Base-by-base conservation (phyloP, 2,797 vertebrate genomes). In the Apogon talboti region DNA sequence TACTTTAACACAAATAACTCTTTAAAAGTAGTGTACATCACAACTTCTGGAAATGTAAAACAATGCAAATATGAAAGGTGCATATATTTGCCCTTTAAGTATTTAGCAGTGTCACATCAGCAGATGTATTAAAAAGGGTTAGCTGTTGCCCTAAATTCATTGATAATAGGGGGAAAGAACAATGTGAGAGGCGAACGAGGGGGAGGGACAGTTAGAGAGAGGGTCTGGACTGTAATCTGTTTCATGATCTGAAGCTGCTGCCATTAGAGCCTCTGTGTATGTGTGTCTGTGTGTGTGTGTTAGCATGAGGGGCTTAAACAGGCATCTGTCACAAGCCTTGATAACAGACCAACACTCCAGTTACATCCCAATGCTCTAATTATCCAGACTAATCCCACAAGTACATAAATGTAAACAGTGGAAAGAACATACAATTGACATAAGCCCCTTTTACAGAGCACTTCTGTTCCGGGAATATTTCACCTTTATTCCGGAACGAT, bases 321-420 rank as follows among this genome's bases (percentile, higher is more conserved):
- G 76, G 75, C 87, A 86, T 87, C 85, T 87, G 87, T 38, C 81
- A 70, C 76, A 52, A 64, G 74, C 76, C 76, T 74, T 71, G 66
- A 85, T 74, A 85, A 71, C 79, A 69, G 78, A 79, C 51, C 70
- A 12, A 67, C 73, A 71, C 59, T 71, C 47, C 53, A 67, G 62
- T 65, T 56, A 50, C 76, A 66, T 82, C 75, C 77, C 76, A 60
- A 7, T 52, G 78, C 78, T 88, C 70, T 83, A 82, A 88, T 89
- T 88, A 76, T 76, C 24, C 37, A 48, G 52, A 76, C 59, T 86
- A 89, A 88, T 89, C 85, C 76, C 66, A 51, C 74, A 71, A 69
- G 76, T 8, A 83, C 72, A 80, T 46, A 28, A 6, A 56, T 38
- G 61, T 9, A 33, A 50, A 45, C 45, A 24, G 14, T 11, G 33